phyloP scores from a whole-genome alignment of 2,797 vertebrate genomes.

The Tinamus major region DNA sequence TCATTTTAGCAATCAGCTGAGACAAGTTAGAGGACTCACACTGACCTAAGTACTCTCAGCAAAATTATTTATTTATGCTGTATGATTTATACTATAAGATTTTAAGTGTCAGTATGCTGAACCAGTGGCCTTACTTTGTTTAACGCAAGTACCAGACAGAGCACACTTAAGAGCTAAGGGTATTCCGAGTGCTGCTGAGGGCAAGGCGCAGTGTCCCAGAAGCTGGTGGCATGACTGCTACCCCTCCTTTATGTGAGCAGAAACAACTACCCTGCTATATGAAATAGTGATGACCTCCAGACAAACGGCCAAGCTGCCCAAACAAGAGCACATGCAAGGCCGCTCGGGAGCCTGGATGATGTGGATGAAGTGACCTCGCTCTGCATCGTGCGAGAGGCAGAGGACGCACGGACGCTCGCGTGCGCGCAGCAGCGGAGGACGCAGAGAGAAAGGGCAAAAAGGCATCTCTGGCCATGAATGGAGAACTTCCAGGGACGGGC shows the following conservation, averaged over 20 bases:
- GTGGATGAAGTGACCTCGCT: background rate
- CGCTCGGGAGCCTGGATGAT: background rate
- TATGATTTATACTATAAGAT: background rate
- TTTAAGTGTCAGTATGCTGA: background rate
- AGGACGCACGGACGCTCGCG: accelerated
- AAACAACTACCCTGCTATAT: background rate
- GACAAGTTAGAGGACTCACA: background rate
- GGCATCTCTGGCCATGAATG: background rate
- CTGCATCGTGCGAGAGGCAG: accelerated
- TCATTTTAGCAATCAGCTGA: background rate
- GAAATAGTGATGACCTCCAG: background rate
- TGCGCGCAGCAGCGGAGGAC: background rate
- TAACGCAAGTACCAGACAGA: background rate
- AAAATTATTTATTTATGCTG: background rate
- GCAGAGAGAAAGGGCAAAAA: background rate
- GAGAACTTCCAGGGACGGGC: background rate
- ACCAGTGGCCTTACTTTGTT: background rate
- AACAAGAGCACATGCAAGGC: background rate
- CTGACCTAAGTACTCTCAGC: background rate
- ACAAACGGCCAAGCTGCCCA: background rate
- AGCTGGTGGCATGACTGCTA: background rate
- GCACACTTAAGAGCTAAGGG: background rate
- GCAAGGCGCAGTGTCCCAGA: background rate
- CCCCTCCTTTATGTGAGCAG: background rate
- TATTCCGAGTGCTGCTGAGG: background rate